These are phyloP conservation scores for Drepana falcataria DNA, from an alignment of 2,888 invertebrate species.

Conservation along the genomic window DNA sequence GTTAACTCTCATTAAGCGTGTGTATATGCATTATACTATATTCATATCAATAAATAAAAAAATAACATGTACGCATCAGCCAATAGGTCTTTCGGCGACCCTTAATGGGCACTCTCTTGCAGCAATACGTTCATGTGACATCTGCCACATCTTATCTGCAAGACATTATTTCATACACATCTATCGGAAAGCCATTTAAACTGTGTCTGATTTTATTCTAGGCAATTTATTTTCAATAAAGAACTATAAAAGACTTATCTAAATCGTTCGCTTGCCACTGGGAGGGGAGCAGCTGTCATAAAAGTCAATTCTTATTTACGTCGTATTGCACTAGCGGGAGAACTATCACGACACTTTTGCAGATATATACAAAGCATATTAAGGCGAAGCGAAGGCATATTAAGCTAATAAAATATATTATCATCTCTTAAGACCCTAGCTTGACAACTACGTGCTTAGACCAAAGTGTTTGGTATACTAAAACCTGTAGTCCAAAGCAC, in stretches of 20 bases:
- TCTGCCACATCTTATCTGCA: conserved; percentile 65
- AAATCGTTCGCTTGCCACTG: conserved; percentile 66
- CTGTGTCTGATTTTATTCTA: conserved; percentile 76
- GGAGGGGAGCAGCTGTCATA: conserved; percentile 66
- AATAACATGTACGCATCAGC: too few relatives aligned
- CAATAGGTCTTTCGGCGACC: neutral
- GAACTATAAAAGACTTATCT: conserved; percentile 80
- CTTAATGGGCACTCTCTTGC: conserved; percentile 16
- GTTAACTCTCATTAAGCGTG: too few relatives aligned
- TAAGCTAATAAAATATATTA: too few relatives aligned
- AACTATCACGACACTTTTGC: conserved; percentile 20
- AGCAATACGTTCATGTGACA: conserved; percentile 54
- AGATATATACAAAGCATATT: neutral
- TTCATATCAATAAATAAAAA: too few relatives aligned
- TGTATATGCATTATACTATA: too few relatives aligned
- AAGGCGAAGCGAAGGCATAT: neutral
- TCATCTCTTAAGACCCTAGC: too few relatives aligned
- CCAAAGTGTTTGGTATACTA: too few relatives aligned
- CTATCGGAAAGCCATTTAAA: conserved; percentile 76
- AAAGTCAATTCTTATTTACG: conserved; percentile 72
- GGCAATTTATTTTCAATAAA: conserved; percentile 80
- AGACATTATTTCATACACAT: conserved; percentile 75
- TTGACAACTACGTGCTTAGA: too few relatives aligned
- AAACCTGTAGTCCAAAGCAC: too few relatives aligned
- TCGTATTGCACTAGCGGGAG: conserved; percentile 50